phyloP scores from a whole-genome alignment of 2,113 vertebrate species.

The Microcebus griseorufus region DNA sequence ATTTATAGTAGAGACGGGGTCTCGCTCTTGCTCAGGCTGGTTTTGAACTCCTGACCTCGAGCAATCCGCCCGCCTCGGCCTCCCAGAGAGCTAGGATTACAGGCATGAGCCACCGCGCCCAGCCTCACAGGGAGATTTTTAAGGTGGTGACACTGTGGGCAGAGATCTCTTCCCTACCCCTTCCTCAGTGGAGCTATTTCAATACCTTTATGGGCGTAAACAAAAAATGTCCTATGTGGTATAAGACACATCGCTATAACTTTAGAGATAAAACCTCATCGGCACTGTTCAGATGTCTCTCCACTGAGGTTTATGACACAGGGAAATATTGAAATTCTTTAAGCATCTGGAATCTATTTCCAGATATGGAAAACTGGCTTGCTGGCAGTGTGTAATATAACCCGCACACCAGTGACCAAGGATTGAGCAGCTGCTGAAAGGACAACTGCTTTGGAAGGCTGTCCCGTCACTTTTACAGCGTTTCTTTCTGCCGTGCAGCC shows the following conservation, averaged over 20 bases:
- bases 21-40: too few relatives aligned
- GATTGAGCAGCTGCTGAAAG: neutral
- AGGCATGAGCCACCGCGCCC: too few relatives aligned
- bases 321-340: neutral
- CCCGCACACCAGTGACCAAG: neutral
- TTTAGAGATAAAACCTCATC: neutral
- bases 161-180: neutral
- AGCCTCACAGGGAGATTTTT: neutral
- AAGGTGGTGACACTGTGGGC: neutral
- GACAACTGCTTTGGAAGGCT: neutral
- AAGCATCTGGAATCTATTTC: neutral
- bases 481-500: neutral
- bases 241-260: neutral
- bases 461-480: neutral
- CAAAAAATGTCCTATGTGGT: neutral
- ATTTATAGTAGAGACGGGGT: too few relatives aligned
- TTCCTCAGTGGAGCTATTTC: neutral
- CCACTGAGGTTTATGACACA: neutral
- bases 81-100: too few relatives aligned
- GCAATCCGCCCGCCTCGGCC: too few relatives aligned
- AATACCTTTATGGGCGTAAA: neutral
- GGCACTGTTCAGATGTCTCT: neutral
- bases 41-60: too few relatives aligned
- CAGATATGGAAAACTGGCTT: neutral
- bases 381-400: neutral